A percentile compares a stretch with the other conserved stretches of the same genome.
Conservation (phyloP, 2,113 vertebrate genomes). For the Dicaeum eximium region DNA sequence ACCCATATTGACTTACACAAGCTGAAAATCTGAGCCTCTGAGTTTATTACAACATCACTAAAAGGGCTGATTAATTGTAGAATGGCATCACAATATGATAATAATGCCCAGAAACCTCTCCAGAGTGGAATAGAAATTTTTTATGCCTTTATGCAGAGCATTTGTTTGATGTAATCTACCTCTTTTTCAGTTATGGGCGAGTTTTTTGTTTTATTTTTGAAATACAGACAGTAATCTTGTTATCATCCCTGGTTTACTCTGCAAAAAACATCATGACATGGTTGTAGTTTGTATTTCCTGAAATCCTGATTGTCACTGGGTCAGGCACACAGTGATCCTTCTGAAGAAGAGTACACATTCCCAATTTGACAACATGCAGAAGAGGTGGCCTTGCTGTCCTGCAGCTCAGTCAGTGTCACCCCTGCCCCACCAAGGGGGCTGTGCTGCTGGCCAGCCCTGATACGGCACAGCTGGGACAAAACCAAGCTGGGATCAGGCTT, state of each 20-base stretch:
- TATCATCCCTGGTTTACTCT: not conserved
- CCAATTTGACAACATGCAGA: not conserved
- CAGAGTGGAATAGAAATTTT: not conserved
- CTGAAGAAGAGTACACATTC: not conserved
- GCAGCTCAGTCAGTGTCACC: not conserved
- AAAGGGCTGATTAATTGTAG: slow-evolving; percentile 22
- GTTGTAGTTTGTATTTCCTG: not conserved
- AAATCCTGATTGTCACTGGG: not conserved
- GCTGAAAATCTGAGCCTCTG: slow-evolving; percentile 15
- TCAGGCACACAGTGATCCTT: not conserved
- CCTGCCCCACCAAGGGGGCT: not conserved
- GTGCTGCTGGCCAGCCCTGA: not conserved
- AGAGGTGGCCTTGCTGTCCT: not conserved
- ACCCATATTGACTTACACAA: slow-evolving; percentile 23
- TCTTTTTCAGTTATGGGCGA: not conserved
- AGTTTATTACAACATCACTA: slow-evolving; percentile 6
- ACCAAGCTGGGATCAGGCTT: not conserved
- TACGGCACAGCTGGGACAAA: rapidly evolving
- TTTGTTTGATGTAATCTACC: not conserved
- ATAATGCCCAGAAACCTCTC: not conserved
- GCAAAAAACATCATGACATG: not conserved
- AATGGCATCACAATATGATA: not conserved
- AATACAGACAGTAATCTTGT: not conserved
- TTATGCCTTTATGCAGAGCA: not conserved
- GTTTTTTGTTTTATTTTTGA: not conserved